Base-by-base conservation (phyloP, 2,797 vertebrate genomes). In the Pipistrellus pygmaeus region DNA sequence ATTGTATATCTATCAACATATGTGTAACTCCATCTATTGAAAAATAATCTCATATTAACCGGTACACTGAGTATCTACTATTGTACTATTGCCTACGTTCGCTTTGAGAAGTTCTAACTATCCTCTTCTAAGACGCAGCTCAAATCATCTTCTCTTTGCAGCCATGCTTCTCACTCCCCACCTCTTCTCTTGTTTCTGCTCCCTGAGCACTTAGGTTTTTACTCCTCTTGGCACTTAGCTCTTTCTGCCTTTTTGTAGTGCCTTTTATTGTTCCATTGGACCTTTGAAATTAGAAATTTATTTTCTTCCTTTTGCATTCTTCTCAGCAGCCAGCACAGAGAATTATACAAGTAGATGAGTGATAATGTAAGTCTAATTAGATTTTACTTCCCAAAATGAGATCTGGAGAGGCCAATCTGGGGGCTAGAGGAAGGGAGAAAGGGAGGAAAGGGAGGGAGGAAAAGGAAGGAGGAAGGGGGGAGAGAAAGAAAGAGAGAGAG, bases 201-300 rank as follows among this genome's bases (percentile, higher is more conserved):
- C 35, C 51, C 46, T 85, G 13, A 62, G 25, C 25, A 32, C 77
- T 35, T 80, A 84, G 8, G 0, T 27, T 71, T 93, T 72, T 32
- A 35, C 11, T 13, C 23, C 38, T 91, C 30, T 85, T 81, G 71
- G 14, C 60, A 6, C 48, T 91, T 60, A 46, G 62, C 57, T 46
- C 27, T 4, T 57, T 93, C 48, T 72, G 32, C 38, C 23, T 72
- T 35, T 6, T 6, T 14, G 66, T 68, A 11, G 60, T 5, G 3
- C 2, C 35, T 12, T n/a, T 66, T 21, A 23, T 68, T 57, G 73
- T 17, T 77, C n/a, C n/a, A 1, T 60, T 64, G 64, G 78, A 73
- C 13, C 20, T 82, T 90, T 62, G 83, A 95, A 90, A 93, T 78
- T 90, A 48, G 83, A 95, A 90, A 93, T 75, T 35, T 55, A 27